Base-by-base conservation (phyloP, 2,888 invertebrate genomes). In the Anodontia alba region DNA sequence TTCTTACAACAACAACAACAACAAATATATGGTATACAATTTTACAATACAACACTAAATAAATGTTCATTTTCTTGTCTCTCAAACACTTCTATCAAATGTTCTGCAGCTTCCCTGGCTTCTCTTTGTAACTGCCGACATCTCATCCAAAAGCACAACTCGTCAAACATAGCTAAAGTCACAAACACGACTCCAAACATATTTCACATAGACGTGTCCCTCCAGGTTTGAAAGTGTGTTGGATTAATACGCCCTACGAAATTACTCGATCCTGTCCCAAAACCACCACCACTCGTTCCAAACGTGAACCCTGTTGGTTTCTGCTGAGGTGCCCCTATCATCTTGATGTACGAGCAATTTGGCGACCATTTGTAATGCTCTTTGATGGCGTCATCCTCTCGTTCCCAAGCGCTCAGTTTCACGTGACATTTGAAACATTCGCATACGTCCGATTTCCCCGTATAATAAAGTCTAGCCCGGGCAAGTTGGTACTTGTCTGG, bases 351-450 rank as follows among this genome's bases (percentile, higher is more conserved):
- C 46, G 67, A 46, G 33, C 74, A 74, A 67, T 74, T 43, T 2
- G 74, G 67, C 23, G 67, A 29, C 74, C 67, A 74, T 36, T 74
- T 67, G 26, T 20, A 33, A 46, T 67, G 74, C 36, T 74, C 66
- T 49, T 36, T 43, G 29, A 67, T 29, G 8, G 74, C 46, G n/a
- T 46, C 42, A 20, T 67, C 74, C 10, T 62, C 33, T 33, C 67
- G 20, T 66, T 74, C 67, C 74, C 74, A 74, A 67, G 66, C 23
- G 17, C 49, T 74, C 49, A 74, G 23, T 67, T 67, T 67, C 31
- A 66, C 74, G 42, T 49, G 49, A 49, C 74, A 74, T n/a, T 36
- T 26, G 67, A 74, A 74, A 46, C 67, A 74, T 17, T 43, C 15
- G 26, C 38, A 38, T 20, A 33, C 17, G 43, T 74, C 74, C 31